Evolutionary conservation across 1,140 invertebrate species (phyloP).

Genomic region (Sitobion miscanthi): DNA sequence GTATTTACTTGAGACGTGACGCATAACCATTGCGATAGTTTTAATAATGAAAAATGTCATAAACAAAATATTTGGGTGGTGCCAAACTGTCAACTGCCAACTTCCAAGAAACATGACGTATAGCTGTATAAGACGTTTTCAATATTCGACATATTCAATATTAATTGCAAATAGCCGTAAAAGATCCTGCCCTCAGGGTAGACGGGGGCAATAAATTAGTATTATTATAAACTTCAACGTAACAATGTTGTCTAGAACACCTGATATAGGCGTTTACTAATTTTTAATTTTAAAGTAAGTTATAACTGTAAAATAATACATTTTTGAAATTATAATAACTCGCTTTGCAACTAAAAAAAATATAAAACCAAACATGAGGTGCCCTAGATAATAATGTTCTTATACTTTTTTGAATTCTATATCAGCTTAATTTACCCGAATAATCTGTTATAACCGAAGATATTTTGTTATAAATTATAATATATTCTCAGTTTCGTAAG

Average conservation of each 20-base stretch:
- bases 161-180: background rate
- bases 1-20: background rate
- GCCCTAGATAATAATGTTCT: too few species aligned
- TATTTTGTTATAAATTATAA: too few species aligned
- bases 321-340: too few species aligned
- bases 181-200: background rate
- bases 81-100: background rate
- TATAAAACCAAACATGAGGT: too few species aligned
- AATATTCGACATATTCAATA: background rate
- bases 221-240: background rate
- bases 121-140: background rate
- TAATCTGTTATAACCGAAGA: too few species aligned
- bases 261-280: too few species aligned
- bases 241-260: background rate
- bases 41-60: background rate
- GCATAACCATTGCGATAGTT: background rate
- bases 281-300: too few species aligned
- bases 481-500: too few species aligned
- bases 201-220: background rate
- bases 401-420: too few species aligned
- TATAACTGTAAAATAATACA: too few species aligned
- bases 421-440: too few species aligned
- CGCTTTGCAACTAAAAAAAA: too few species aligned
- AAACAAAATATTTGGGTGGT: background rate
- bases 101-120: background rate